Percentiles rank a stretch among this genome's conserved stretches.
phyloP scores from a whole-genome alignment of 2,888 invertebrate genomes.

The Crioceris asparagi region DNA sequence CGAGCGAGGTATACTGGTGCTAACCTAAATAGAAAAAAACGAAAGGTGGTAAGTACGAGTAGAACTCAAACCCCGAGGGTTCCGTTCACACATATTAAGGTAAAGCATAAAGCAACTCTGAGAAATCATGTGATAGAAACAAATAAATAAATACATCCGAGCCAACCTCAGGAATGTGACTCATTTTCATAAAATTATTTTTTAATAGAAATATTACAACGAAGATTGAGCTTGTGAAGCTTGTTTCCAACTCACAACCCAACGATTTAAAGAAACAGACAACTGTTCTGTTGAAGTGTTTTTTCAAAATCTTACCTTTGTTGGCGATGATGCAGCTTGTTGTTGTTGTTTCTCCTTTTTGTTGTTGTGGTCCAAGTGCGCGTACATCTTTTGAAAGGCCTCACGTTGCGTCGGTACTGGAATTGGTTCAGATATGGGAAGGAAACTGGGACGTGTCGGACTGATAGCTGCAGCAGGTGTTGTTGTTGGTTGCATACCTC shows the following conservation, averaged over 20 bases:
- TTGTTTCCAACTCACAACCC: too few species aligned
- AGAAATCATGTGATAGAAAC: too few species aligned
- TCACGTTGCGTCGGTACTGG: conserved; percentile 61
- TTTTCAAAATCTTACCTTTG: conserved; percentile 15
- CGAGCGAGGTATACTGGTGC: conserved; percentile 57
- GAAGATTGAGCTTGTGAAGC: too few species aligned
- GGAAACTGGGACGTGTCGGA: conserved; percentile 56
- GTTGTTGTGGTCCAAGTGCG: conserved; percentile 19
- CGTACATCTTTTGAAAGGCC: conserved; percentile 40
- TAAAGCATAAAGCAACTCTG: too few species aligned
- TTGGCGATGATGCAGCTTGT: conserved; percentile 18
- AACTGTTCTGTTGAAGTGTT: too few species aligned
- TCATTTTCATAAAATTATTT: too few species aligned
- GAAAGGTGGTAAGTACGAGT: too few species aligned
- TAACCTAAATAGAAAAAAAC: conserved; percentile 8
- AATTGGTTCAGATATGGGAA: conserved; percentile 65
- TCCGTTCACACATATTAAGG: too few species aligned
- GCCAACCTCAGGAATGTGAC: too few species aligned
- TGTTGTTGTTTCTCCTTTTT: conserved; percentile 18
- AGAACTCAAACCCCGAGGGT: too few species aligned
- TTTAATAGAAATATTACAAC: too few species aligned
- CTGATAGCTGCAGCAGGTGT: conserved; percentile 35
- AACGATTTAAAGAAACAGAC: neutral
- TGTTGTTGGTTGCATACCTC: conserved; percentile 7
- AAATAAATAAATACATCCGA: too few species aligned